These are phyloP conservation scores for Habroteleia sp. DNA, from an alignment of 2,888 invertebrate species.

Conservation along the genomic window DNA sequence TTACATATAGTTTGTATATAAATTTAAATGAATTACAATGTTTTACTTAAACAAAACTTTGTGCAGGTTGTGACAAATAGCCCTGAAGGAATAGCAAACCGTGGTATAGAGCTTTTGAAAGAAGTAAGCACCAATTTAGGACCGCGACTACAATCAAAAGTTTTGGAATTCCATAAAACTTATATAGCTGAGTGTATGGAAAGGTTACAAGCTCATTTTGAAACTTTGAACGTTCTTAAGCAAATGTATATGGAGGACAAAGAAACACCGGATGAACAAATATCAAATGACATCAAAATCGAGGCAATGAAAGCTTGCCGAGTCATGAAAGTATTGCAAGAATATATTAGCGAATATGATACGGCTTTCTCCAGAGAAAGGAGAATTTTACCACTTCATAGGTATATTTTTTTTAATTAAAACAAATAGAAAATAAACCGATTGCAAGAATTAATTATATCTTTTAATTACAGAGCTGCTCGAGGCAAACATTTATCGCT, in stretches of 20 bases:
- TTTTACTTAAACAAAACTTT: background rate
- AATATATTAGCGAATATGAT: conserved; percentile 97
- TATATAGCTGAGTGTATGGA: conserved; percentile 96
- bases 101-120: conserved; percentile 94
- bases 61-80: conserved; percentile 91
- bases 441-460: too few relatives aligned
- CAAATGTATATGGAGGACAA: conserved; percentile 78
- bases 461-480: conserved; percentile 88
- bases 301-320: conserved; percentile 94
- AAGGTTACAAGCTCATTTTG: conserved; percentile 91
- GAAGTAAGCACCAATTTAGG: conserved; percentile 97
- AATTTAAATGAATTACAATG: too few relatives aligned
- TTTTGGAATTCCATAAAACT: conserved; percentile 93
- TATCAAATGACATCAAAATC: conserved; percentile 82
- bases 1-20: too few relatives aligned
- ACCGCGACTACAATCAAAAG: conserved; percentile 89
- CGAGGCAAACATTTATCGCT: conserved; percentile 94
- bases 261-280: conserved; percentile 81
- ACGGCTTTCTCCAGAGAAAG: conserved; percentile 93
- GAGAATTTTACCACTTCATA: conserved; percentile 92
- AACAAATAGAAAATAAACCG: conserved; percentile 30
- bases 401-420: conserved; percentile 78
- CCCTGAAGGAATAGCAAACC: conserved; percentile 94
- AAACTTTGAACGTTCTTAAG: conserved; percentile 87
- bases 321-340: conserved; percentile 95